Evolutionary conservation across 2,888 invertebrate species (phyloP).

Genomic region (Meiosimyza decipiens): DNA sequence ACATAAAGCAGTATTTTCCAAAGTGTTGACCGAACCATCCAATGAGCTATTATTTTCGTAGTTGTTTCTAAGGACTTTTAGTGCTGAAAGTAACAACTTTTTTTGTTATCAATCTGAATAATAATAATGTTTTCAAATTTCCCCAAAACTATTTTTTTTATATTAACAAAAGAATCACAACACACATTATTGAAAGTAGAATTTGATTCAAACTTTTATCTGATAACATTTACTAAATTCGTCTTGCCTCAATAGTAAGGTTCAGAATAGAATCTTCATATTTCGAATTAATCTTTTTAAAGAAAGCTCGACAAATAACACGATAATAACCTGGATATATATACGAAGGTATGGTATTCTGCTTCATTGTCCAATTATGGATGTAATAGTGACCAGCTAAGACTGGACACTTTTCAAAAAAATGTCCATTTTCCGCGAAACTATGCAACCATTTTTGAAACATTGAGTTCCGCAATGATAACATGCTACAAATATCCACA

Average conservation of each 20-base stretch:
- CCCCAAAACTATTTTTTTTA: too few species aligned
- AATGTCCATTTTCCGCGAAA: constrained; percentile 51
- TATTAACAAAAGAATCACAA: too few species aligned
- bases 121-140: too few species aligned
- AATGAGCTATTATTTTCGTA: too few species aligned
- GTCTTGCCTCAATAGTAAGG: not conserved
- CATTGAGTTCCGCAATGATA: constrained; percentile 45
- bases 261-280: not conserved
- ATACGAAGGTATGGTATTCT: constrained; percentile 45
- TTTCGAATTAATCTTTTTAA: constrained; percentile 40
- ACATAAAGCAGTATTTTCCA: too few species aligned
- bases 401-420: constrained; percentile 51
- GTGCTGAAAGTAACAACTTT: too few species aligned
- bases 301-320: constrained; percentile 42
- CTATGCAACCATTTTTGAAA: constrained; percentile 52
- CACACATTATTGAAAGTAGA: too few species aligned
- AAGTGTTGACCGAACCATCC: too few species aligned
- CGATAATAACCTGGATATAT: constrained; percentile 46
- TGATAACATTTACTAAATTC: too few species aligned
- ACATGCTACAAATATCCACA: constrained; percentile 49
- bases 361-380: constrained; percentile 41
- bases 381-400: constrained; percentile 44
- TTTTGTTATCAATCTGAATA: too few species aligned
- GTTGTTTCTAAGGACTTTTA: too few species aligned
- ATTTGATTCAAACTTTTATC: too few species aligned